Evolutionary conservation across 2,797 vertebrate genomes (phyloP).

Genomic region (Lophius americanus): DNA sequence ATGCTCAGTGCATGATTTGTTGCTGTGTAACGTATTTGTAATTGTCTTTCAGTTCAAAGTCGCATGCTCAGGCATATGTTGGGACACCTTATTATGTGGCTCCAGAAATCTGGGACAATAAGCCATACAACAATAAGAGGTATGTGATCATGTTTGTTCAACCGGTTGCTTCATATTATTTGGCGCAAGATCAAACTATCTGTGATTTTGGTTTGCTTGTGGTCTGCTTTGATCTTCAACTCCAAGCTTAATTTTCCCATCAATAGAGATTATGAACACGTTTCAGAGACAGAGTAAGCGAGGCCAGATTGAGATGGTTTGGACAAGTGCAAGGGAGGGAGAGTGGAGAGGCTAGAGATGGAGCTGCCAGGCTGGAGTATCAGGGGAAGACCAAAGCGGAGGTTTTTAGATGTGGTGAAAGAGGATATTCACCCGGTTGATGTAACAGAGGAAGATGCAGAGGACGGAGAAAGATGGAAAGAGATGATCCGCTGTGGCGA

Average conservation of each 20-base stretch:
- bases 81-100: constrained; percentile 96
- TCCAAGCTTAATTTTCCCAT: neutral
- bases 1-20: constrained; percentile 2
- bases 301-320: too few relatives aligned
- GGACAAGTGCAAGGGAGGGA: too few relatives aligned
- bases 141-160: constrained; percentile 48
- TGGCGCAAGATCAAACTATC: neutral
- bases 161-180: neutral
- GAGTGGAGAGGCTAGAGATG: too few relatives aligned
- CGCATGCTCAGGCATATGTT: constrained; percentile 87
- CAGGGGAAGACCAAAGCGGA: too few relatives aligned
- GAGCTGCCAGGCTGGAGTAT: too few relatives aligned
- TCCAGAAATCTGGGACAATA: constrained; percentile 95
- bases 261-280: too few relatives aligned
- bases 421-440: too few relatives aligned
- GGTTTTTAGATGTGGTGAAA: too few relatives aligned
- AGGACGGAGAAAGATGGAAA: too few relatives aligned
- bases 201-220: neutral
- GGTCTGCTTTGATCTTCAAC: neutral
- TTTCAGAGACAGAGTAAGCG: too few relatives aligned
- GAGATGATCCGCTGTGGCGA: too few relatives aligned
- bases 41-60: constrained; percentile 80
- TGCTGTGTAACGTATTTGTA: neutral
- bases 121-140: constrained; percentile 97
- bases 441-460: too few relatives aligned